Conservation (phyloP, 2,797 vertebrate species). For the Decapterus maruadsi region DNA sequence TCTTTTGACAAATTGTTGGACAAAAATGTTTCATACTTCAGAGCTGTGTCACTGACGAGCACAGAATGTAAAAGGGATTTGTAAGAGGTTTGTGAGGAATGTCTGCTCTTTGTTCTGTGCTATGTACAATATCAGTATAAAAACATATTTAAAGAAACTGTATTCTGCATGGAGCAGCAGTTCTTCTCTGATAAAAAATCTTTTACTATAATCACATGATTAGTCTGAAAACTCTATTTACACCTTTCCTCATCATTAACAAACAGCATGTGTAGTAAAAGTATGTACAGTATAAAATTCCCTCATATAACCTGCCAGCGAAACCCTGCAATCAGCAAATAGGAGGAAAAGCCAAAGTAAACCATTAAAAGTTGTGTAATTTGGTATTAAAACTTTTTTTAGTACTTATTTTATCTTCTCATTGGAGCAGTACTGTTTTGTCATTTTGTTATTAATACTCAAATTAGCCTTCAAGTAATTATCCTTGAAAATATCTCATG, state of each 20-base stretch:
- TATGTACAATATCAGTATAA: constrained; percentile 35
- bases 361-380: constrained; percentile 5
- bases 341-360: neutral
- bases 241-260: constrained; percentile 22
- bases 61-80: constrained; percentile 22
- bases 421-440: constrained; percentile 3
- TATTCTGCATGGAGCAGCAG: neutral
- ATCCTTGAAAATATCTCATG: constrained; percentile 20
- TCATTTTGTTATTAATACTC: constrained; percentile 31
- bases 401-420: constrained; percentile 19
- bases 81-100: neutral
- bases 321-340: constrained; percentile 17
- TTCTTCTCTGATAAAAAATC: neutral
- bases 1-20: constrained; percentile 19
- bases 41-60: neutral
- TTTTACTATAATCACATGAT: constrained; percentile 35
- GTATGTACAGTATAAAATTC: constrained; percentile 39
- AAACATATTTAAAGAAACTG: neutral
- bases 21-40: neutral
- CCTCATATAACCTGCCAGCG: constrained; percentile 24
- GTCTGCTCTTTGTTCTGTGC: constrained; percentile 28
- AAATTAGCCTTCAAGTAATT: constrained; percentile 50
- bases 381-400: constrained; percentile 23
- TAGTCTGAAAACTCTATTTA: constrained; percentile 41
- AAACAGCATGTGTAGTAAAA: constrained; percentile 19